These are phyloP conservation scores for Stenotaenia linearis DNA, from an alignment of 2,888 invertebrate genomes.

Conservation along the genomic window DNA sequence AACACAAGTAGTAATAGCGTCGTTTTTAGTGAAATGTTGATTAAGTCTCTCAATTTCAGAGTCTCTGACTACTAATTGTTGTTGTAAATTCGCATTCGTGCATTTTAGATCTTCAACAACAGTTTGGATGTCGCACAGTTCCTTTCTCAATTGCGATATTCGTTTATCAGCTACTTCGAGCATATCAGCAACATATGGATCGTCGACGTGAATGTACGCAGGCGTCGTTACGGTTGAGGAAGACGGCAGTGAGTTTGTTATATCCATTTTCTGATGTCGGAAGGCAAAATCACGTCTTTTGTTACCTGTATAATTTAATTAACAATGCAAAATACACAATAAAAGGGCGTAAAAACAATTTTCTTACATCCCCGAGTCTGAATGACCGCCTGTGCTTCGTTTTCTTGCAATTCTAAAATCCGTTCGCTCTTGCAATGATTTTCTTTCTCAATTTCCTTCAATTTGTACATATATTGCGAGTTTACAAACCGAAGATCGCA, in stretches of 20 bases:
- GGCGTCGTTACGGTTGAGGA: not conserved
- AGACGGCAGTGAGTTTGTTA: not conserved
- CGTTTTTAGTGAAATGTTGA: not conserved
- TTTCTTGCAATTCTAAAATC: conserved; percentile 51
- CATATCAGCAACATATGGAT: conserved; percentile 26
- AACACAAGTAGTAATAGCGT: not conserved
- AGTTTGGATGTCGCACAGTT: not conserved
- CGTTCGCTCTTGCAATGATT: conserved; percentile 55
- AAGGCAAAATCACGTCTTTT: not conserved
- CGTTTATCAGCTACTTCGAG: conserved; percentile 24
- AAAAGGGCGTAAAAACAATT: no score
- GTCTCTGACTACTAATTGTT: not conserved
- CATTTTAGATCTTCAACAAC: not conserved
- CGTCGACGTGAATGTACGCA: conserved; percentile 18
- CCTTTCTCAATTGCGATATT: not conserved
- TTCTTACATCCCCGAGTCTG: conserved; percentile 40
- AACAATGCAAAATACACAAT: not conserved
- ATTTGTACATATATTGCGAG: conserved; percentile 55
- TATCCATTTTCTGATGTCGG: conserved; percentile 30
- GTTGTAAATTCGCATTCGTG: not conserved
- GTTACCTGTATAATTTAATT: not conserved
- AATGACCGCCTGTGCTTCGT: conserved; percentile 45
- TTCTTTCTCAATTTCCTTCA: conserved; percentile 59
- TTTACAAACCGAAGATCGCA: conserved; percentile 58
- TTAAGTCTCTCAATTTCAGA: conserved; percentile 8